Evolutionary conservation across 2,797 vertebrate genomes (phyloP).

Genomic region (Melanogrammus aeglefinus): DNA sequence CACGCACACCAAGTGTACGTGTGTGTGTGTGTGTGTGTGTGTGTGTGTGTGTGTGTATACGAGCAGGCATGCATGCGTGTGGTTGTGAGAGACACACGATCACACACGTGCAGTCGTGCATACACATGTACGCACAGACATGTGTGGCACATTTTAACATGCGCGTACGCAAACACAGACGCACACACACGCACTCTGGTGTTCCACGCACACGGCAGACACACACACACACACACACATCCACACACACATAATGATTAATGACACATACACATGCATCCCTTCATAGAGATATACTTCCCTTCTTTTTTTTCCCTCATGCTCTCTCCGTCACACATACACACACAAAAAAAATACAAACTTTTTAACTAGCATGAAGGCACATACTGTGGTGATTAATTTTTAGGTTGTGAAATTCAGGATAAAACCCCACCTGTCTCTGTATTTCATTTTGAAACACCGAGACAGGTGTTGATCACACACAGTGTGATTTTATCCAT

Average conservation of each 20-base stretch:
- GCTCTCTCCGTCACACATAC: neutral
- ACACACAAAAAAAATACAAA: neutral
- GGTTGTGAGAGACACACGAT: neutral
- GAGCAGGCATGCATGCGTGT: no score
- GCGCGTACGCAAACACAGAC: neutral
- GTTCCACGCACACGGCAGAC: neutral
- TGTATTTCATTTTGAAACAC: no score
- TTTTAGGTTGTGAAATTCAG: no score
- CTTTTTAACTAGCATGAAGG: neutral
- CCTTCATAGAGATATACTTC: no score
- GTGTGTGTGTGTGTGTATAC: no score
- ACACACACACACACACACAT: neutral
- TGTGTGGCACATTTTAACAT: neutral
- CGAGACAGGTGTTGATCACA: no score
- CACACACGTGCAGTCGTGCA: constrained; percentile 4
- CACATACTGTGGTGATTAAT: no score
- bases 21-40: no score
- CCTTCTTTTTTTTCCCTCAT: no score
- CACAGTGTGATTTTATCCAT: no score
- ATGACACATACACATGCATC: neutral
- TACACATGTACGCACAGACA: neutral
- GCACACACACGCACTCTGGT: neutral
- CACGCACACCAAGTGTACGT: neutral
- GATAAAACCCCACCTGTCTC: no score
- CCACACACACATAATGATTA: neutral